Base-by-base conservation (phyloP, 2,113 vertebrate genomes). In the Ploceus nigricollis region DNA sequence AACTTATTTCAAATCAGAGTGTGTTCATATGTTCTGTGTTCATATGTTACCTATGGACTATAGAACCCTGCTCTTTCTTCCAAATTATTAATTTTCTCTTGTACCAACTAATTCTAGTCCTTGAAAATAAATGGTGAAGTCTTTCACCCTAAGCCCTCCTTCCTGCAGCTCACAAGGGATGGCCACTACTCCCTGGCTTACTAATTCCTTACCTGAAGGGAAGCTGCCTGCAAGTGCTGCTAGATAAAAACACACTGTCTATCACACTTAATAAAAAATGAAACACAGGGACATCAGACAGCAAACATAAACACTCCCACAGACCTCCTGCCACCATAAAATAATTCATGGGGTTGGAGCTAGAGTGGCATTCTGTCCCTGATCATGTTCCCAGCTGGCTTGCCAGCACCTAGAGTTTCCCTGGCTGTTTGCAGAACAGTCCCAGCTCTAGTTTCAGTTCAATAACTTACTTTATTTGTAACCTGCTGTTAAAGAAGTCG, bases 271-370 rank as follows among this genome's bases (percentile, higher is more conserved):
- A 80, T 75, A 84, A 94, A 96, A 96, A 83, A 87, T 70, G 22
- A 89, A 93, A 88, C 27, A 82, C 33, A 70, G 40, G 42, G 42
- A 77, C 0, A 0, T 70, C 50, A 86, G 63, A 47, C 35, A 69
- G 47, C 16, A 69, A 90, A 75, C 27, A 89, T 61, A 94, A 97
- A 93, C 89, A 82, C 89, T 83, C 89, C 76, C 83, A 93, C 72
- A 90, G 76, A 84, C 31, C 64, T 95, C 44, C 39, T 83, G 64
- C 64, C 76, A 51, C 77, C 4, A 2, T 69, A 76, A 87, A 92
- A 82, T 82, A 80, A 87, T 90, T 61, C n/a, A 79, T 61, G n/a
- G 54, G 6, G 9, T 40, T 81, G 58, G 19, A 81, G 37, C 35
- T 70, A 69, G 17, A 35, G 60, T 78, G 86, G 60, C 64, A 83